Conservation (phyloP, 2,113 vertebrate species). For the Pseudorhombus dupliciocellatus region DNA sequence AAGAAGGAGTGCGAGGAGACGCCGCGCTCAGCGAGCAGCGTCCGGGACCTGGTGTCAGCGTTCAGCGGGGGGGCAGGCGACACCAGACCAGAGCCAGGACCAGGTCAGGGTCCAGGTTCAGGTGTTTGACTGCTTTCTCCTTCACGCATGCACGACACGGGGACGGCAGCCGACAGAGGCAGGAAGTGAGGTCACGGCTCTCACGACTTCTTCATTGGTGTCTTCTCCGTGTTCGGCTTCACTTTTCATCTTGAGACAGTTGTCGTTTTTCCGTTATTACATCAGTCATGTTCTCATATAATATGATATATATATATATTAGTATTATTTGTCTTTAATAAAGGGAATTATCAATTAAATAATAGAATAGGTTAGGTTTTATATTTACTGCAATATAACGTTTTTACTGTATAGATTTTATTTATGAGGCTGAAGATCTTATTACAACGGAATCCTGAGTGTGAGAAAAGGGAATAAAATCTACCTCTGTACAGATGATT, state of each 20-base stretch:
- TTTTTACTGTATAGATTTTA: neutral
- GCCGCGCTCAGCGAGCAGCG: constrained; percentile 80
- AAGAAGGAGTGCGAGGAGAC: constrained; percentile 75
- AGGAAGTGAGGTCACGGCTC: no score
- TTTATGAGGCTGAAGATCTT: neutral
- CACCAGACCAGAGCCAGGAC: neutral
- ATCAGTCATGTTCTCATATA: no score
- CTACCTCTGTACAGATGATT: neutral
- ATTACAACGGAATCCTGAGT: neutral
- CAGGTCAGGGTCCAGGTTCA: neutral
- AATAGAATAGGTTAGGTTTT: neutral
- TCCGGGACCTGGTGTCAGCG: constrained; percentile 78
- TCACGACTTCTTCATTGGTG: no score
- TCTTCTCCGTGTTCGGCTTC: no score
- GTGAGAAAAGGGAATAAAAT: neutral
- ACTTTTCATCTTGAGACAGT: no score
- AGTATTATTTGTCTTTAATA: neutral
- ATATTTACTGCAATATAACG: neutral
- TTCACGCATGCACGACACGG: no score
- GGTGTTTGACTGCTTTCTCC: neutral
- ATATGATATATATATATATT: neutral
- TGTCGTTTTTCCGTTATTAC: no score
- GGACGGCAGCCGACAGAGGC: no score
- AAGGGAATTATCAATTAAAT: neutral
- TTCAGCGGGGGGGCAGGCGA: constrained; percentile 39